phyloP scores from a whole-genome alignment of 2,113 vertebrate species.

The Pseudorectes ferrugineus region DNA sequence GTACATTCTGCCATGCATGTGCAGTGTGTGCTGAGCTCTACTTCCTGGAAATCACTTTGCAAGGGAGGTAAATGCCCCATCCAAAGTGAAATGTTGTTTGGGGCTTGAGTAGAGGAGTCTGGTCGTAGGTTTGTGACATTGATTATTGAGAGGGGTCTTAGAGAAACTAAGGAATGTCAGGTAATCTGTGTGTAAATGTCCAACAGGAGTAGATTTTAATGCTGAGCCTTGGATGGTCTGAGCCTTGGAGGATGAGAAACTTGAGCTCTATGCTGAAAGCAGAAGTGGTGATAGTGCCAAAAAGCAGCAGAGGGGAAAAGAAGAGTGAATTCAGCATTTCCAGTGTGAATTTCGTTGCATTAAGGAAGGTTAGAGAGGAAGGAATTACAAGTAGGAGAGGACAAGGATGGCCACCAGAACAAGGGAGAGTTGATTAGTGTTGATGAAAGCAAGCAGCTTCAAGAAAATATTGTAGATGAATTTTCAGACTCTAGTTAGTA shows the following conservation, averaged over 20 bases:
- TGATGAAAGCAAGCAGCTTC: neutral
- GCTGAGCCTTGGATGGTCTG: neutral
- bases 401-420: neutral
- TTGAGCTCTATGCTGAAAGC: neutral
- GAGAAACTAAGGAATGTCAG: neutral
- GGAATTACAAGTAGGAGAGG: neutral
- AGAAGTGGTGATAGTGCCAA: neutral
- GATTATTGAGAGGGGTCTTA: neutral
- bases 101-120: neutral
- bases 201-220: neutral
- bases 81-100: neutral
- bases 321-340: neutral
- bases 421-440: neutral
- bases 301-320: neutral
- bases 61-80: neutral
- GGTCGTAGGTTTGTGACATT: fast-evolving
- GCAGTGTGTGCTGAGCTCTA: neutral
- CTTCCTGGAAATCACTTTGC: neutral
- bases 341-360: neutral
- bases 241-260: neutral
- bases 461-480: neutral
- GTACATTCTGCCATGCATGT: fast-evolving
- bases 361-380: neutral
- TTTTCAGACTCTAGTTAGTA: neutral
- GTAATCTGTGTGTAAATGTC: neutral